Percentiles rank a stretch among this genome's conserved stretches.
These are phyloP conservation scores for Phytoseiulus persimilis DNA, from an alignment of 2,888 invertebrate species.

Conservation along the genomic window DNA sequence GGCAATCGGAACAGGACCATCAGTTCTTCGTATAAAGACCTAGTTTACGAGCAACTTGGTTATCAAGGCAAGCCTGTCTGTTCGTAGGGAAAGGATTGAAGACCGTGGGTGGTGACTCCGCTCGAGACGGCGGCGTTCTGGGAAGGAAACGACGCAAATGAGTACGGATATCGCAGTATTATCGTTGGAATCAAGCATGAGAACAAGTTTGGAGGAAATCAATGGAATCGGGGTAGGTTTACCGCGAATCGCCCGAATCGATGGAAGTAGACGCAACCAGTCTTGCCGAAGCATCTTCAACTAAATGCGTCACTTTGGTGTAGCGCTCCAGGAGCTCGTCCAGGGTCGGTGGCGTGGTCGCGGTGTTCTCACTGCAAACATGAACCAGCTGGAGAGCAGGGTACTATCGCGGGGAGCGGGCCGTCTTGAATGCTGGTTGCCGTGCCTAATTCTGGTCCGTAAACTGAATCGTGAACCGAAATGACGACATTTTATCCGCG, in stretches of 20 bases:
- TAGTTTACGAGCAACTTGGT: slow-evolving; percentile 18
- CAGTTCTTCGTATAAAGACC: slow-evolving; percentile 1
- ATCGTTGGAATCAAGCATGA: too few relatives aligned
- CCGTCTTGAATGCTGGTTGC: background rate
- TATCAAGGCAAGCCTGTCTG: slow-evolving; percentile 7
- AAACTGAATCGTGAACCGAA: background rate
- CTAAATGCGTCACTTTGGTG: slow-evolving; percentile 17
- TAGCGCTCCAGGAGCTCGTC: slow-evolving; percentile 28
- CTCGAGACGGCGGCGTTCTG: slow-evolving; percentile 22
- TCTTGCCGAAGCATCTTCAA: slow-evolving; percentile 25
- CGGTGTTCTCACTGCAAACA: background rate
- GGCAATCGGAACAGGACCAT: background rate
- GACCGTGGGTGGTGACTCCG: background rate
- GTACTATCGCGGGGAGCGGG: background rate
- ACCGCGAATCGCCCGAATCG: slow-evolving; percentile 33
- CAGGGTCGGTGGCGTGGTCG: slow-evolving; percentile 10
- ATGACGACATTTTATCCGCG: background rate
- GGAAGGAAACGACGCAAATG: too few relatives aligned
- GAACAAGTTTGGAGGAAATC: too few relatives aligned
- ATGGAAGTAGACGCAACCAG: slow-evolving; percentile 26
- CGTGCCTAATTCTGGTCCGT: background rate
- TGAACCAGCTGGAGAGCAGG: background rate
- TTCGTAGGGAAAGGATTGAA: slow-evolving; percentile 18
- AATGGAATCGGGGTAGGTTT: too few relatives aligned
- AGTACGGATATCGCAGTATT: too few relatives aligned